These are phyloP conservation scores for Fabriciana adippe DNA, from an alignment of 2,888 invertebrate genomes.

Conservation along the genomic window DNA sequence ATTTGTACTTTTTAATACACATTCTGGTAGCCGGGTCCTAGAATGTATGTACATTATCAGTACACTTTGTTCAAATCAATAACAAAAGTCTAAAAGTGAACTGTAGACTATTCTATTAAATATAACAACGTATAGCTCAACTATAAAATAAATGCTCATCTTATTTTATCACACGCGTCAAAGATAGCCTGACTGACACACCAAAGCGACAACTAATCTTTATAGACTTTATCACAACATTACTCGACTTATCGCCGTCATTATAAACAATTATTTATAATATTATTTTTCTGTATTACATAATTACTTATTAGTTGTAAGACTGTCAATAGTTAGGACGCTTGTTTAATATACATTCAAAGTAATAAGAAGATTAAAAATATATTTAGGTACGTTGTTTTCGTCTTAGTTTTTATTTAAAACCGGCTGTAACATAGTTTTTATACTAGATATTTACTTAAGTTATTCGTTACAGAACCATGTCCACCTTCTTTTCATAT, in stretches of 20 bases:
- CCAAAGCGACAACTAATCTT: constrained; percentile 20
- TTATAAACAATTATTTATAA: constrained; percentile 15
- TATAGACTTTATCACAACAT: constrained; percentile 16
- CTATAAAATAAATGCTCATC: neutral
- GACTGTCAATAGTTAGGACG: too few relatives aligned
- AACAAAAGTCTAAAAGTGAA: too few relatives aligned
- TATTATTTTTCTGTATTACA: constrained; percentile 14
- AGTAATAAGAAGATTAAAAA: too few relatives aligned
- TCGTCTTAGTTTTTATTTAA: neutral
- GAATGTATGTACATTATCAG: too few relatives aligned
- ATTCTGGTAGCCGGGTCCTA: too few relatives aligned
- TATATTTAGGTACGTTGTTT: too few relatives aligned
- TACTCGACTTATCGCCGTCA: constrained; percentile 8
- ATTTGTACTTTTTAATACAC: too few relatives aligned
- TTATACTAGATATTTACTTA: neutral
- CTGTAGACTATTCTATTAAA: too few relatives aligned
- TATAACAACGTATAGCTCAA: too few relatives aligned
- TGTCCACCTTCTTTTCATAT: constrained; percentile 92
- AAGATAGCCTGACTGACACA: constrained; percentile 19
- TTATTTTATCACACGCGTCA: constrained; percentile 11
- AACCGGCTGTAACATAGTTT: neutral
- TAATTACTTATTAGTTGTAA: constrained; percentile 5
- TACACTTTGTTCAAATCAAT: too few relatives aligned
- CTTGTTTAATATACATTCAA: too few relatives aligned
- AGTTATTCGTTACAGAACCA: constrained; percentile 28